These are phyloP conservation scores for Cosmia pyralina DNA, from an alignment of 2,888 invertebrate genomes.

Conservation along the genomic window DNA sequence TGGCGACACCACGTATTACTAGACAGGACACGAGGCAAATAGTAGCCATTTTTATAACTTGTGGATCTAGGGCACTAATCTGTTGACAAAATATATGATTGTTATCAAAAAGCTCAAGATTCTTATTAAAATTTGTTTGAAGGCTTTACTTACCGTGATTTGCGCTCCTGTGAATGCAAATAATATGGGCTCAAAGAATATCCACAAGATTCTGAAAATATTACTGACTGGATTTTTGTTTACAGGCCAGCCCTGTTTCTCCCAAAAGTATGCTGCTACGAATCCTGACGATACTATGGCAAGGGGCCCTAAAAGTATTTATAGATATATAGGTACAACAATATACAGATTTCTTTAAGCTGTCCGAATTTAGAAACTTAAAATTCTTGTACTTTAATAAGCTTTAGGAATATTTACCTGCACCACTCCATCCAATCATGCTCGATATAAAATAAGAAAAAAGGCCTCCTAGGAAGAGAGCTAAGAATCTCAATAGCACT, in stretches of 20 bases:
- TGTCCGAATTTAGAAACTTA: too few species aligned
- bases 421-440: slow-evolving; percentile 91
- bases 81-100: slow-evolving; percentile 57
- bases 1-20: slow-evolving; percentile 90
- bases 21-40: slow-evolving; percentile 91
- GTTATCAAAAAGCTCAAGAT: not conserved
- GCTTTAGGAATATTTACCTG: slow-evolving; percentile 75
- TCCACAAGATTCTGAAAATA: slow-evolving; percentile 95
- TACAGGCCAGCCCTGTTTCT: slow-evolving; percentile 93
- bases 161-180: slow-evolving; percentile 97
- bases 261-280: slow-evolving; percentile 93
- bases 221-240: slow-evolving; percentile 94
- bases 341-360: too few species aligned
- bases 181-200: slow-evolving; percentile 96
- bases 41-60: slow-evolving; percentile 91
- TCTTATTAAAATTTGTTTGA: not conserved
- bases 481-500: slow-evolving; percentile 92
- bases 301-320: slow-evolving; percentile 89
- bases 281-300: slow-evolving; percentile 94
- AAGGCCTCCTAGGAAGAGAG: slow-evolving; percentile 93
- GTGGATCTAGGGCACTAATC: slow-evolving; percentile 91
- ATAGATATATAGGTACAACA: too few species aligned
- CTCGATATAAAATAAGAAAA: slow-evolving; percentile 94
- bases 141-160: slow-evolving; percentile 90
- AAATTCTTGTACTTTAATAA: too few species aligned